These are phyloP conservation scores for Rhinogobio ventralis DNA, from an alignment of 2,797 vertebrate species.

Conservation along the genomic window DNA sequence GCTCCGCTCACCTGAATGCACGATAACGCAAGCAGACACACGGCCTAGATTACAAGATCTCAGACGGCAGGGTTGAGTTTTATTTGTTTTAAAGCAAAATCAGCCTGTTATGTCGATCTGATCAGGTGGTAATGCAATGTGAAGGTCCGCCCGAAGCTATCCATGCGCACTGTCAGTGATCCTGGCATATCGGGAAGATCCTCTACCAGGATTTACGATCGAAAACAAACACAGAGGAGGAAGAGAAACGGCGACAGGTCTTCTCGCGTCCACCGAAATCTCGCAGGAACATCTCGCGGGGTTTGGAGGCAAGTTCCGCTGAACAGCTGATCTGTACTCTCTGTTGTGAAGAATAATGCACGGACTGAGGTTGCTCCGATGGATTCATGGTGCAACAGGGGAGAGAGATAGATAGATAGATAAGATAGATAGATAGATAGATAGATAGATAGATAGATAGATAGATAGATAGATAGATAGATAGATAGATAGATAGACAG, in stretches of 20 bases:
- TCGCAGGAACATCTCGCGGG: slow-evolving; percentile 52
- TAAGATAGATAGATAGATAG: not conserved
- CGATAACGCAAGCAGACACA: slow-evolving; percentile 32
- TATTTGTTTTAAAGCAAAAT: not conserved
- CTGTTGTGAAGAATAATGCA: not conserved
- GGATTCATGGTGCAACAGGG: not conserved
- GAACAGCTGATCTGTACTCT: slow-evolving; percentile 42
- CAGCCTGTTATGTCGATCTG: not conserved
- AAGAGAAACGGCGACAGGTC: slow-evolving; percentile 46
- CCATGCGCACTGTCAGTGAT: slow-evolving; percentile 7
- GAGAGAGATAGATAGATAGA: not conserved
- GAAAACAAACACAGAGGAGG: slow-evolving; percentile 50
- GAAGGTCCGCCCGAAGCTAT: not conserved
- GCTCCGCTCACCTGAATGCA: slow-evolving; percentile 48
- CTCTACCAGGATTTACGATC: slow-evolving; percentile 32
- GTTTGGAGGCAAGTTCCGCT: not conserved
- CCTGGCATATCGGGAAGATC: not conserved
- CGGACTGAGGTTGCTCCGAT: no score
- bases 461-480: not conserved
- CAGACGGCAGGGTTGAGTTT: not conserved
- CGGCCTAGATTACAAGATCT: slow-evolving; percentile 17
- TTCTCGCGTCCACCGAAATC: slow-evolving; percentile 43
- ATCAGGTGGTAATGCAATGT: not conserved
- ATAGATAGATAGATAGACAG: slow-evolving; percentile 7
- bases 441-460: not conserved